phyloP scores from a whole-genome alignment of 2,888 invertebrate genomes.

The Steinernema carpocapsae region DNA sequence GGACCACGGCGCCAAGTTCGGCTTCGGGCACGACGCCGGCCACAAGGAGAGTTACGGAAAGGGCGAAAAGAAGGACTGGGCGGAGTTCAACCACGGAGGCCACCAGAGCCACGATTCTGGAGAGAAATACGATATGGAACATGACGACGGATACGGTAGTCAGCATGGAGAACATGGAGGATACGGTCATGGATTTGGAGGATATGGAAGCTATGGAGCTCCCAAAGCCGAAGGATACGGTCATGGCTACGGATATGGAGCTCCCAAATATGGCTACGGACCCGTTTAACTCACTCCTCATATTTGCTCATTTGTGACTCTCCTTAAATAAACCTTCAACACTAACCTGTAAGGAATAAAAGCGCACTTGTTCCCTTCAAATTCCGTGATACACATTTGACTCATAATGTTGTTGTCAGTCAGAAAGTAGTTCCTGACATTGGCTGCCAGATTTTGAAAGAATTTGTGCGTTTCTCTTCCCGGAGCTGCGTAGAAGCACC shows the following conservation, averaged over 20 bases:
- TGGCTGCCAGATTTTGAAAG: constrained; percentile 46
- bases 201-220: too few relatives aligned
- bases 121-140: neutral
- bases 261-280: too few relatives aligned
- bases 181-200: neutral
- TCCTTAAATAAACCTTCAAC: too few relatives aligned
- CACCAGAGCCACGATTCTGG: neutral
- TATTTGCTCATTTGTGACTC: too few relatives aligned
- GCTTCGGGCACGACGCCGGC: neutral
- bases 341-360: too few relatives aligned
- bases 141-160: constrained; percentile 7
- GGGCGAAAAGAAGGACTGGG: constrained; percentile 4
- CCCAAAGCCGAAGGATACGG: neutral
- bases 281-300: too few relatives aligned
- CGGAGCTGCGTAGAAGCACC: constrained; percentile 59
- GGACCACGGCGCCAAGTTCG: neutral
- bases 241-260: neutral
- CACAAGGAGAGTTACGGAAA: neutral
- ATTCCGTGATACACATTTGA: constrained; percentile 50
- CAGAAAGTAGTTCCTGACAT: constrained; percentile 51
- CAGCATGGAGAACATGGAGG: neutral
- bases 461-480: constrained; percentile 48
- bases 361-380: constrained; percentile 51
- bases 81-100: constrained; percentile 3
- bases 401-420: constrained; percentile 67